Percentiles rank a stretch among this genome's conserved stretches.
These are phyloP conservation scores for Entomyzon cyanotis DNA, from an alignment of 2,113 vertebrate genomes.

Conservation along the genomic window DNA sequence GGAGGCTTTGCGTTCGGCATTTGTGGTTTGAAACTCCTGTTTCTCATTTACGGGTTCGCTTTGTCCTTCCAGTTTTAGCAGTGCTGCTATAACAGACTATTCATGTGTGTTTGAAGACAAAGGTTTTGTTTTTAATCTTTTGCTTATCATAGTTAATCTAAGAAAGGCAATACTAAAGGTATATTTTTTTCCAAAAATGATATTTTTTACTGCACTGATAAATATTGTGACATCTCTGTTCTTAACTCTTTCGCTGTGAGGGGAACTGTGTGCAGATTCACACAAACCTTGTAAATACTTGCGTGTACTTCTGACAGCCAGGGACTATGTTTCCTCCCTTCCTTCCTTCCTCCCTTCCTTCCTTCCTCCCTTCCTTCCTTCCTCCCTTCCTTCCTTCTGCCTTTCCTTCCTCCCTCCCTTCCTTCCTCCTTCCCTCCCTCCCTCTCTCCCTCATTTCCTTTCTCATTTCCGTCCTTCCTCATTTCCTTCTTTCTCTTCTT, in stretches of 20 bases:
- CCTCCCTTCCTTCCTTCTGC: not conserved
- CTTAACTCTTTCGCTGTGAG: constrained; percentile 66
- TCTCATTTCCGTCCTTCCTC: too few relatives aligned
- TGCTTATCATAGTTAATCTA: constrained; percentile 76
- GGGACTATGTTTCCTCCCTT: not conserved
- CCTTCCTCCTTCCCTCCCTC: too few relatives aligned
- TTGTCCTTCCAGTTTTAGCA: constrained; percentile 71
- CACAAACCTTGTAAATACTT: constrained; percentile 73
- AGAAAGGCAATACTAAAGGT: constrained; percentile 84
- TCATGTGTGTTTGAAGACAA: constrained; percentile 62
- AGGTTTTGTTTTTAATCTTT: constrained; percentile 70
- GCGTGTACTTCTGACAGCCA: constrained; percentile 65
- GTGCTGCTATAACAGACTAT: constrained; percentile 74
- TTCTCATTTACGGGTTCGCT: constrained; percentile 69
- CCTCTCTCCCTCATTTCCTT: too few relatives aligned
- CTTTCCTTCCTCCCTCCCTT: too few relatives aligned
- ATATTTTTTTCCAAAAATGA: constrained; percentile 78
- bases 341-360: not conserved
- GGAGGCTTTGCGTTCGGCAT: constrained; percentile 13
- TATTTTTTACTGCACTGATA: constrained; percentile 83
- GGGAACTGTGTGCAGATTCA: constrained; percentile 63
- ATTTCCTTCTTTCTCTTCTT: too few relatives aligned
- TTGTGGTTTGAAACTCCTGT: constrained; percentile 55
- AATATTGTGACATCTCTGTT: constrained; percentile 73
- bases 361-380: not conserved